Percentiles rank a stretch among this genome's conserved stretches.
These are phyloP conservation scores for Rhorus exstirpatorius DNA, from an alignment of 2,888 invertebrate genomes.

Conservation along the genomic window DNA sequence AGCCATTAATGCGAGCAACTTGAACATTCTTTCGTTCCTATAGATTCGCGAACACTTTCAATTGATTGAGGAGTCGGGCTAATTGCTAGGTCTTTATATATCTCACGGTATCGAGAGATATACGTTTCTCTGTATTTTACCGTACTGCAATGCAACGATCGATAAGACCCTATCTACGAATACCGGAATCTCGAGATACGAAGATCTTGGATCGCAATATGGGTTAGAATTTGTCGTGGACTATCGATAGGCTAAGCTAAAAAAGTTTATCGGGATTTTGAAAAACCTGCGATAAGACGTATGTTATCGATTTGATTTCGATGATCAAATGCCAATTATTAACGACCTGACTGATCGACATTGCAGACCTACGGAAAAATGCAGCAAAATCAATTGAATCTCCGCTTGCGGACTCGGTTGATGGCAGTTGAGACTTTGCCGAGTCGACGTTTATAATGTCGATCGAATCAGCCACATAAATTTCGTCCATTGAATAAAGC, in stretches of 20 bases:
- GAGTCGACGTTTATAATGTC: too few species aligned
- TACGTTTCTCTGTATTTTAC: neutral
- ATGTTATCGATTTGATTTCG: neutral
- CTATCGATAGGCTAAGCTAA: too few species aligned
- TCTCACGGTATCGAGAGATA: neutral
- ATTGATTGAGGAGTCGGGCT: neutral
- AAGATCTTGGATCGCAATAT: neutral
- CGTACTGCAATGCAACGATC: neutral
- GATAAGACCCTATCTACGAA: too few species aligned
- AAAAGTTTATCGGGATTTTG: too few species aligned
- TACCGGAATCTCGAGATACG: neutral
- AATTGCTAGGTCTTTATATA: slow-evolving; percentile 8
- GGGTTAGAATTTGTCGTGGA: neutral
- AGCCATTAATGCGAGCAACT: slow-evolving; percentile 9
- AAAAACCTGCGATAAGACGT: neutral
- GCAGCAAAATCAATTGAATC: too few species aligned
- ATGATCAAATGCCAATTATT: neutral
- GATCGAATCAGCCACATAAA: too few species aligned
- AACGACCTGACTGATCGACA: too few species aligned
- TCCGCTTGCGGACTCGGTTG: too few species aligned
- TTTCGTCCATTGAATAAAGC: too few species aligned
- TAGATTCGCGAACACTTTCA: neutral
- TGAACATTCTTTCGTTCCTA: slow-evolving; percentile 17
- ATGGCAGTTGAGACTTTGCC: too few species aligned
- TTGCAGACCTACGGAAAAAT: too few species aligned